A percentile compares a stretch with the other conserved stretches of the same genome.
Evolutionary conservation across 2,113 vertebrate genomes (phyloP).

Genomic region (Ochotona curzoniae): DNA sequence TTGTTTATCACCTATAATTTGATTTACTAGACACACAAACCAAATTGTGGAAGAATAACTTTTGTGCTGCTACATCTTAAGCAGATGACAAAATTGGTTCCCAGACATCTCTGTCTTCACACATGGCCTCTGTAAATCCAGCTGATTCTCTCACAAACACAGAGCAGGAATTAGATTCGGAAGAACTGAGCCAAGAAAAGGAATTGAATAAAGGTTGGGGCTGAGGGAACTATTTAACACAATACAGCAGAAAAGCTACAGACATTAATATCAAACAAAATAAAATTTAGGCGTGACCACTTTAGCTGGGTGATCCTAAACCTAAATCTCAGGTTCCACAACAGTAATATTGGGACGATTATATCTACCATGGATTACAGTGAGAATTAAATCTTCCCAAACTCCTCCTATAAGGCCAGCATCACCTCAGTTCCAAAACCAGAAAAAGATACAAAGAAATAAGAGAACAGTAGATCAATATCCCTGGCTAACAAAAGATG

Average conservation of each 20-base stretch:
- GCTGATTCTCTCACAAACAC: background rate
- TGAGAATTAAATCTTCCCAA: background rate
- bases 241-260: background rate
- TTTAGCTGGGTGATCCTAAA: background rate
- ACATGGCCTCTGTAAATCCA: background rate
- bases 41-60: slow-evolving; percentile 24
- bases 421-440: too few species aligned
- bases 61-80: background rate
- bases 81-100: background rate
- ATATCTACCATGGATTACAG: background rate
- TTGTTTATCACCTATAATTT: background rate
- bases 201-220: background rate
- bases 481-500: too few species aligned
- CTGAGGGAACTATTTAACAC: background rate
- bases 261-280: background rate
- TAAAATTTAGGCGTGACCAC: background rate
- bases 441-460: too few species aligned
- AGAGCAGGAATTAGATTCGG: background rate
- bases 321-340: background rate
- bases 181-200: background rate
- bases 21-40: background rate
- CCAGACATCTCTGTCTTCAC: background rate
- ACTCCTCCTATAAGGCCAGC: too few species aligned
- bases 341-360: background rate
- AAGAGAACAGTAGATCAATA: too few species aligned